Conservation (phyloP, 1,140 invertebrate genomes). For the Drosophila ironensis region DNA sequence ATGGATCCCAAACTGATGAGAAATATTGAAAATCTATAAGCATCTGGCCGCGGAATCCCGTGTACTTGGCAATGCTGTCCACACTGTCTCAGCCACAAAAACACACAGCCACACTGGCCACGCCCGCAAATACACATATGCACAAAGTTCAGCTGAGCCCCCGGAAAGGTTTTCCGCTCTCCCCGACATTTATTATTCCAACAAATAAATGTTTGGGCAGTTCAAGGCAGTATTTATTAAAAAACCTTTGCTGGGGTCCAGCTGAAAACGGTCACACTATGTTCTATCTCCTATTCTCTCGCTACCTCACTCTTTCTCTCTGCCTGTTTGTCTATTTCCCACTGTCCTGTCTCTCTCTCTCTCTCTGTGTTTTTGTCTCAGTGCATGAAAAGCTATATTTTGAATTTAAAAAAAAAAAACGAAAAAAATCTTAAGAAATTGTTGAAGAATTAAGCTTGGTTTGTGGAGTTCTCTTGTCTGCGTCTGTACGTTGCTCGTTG, state of each 20-base stretch:
- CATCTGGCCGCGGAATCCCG: constrained; percentile 82
- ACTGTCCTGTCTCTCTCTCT: constrained; percentile 17
- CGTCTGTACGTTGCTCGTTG: constrained; percentile 51
- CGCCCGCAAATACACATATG: neutral
- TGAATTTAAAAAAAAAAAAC: neutral
- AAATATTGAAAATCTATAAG: constrained; percentile 72
- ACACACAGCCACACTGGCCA: constrained; percentile 18
- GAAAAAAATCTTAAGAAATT: neutral
- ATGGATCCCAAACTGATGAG: constrained; percentile 7
- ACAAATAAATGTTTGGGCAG: neutral
- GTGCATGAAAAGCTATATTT: constrained; percentile 41
- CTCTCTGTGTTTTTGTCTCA: constrained; percentile 18
- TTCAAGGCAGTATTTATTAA: neutral
- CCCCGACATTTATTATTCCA: neutral
- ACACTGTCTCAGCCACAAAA: constrained; percentile 31
- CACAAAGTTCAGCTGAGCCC: constrained; percentile 13
- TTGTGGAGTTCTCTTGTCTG: constrained; percentile 36
- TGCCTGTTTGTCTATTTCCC: constrained; percentile 20
- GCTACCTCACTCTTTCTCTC: constrained; percentile 27
- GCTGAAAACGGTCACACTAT: constrained; percentile 7
- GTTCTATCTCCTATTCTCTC: constrained; percentile 4
- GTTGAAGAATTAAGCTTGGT: constrained; percentile 13
- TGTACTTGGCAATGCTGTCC: constrained; percentile 81
- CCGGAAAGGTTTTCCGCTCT: constrained; percentile 14
- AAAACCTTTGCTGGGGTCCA: constrained; percentile 35